phyloP scores from a whole-genome alignment of 2,113 vertebrate species.

The Salvelinus namaycush region DNA sequence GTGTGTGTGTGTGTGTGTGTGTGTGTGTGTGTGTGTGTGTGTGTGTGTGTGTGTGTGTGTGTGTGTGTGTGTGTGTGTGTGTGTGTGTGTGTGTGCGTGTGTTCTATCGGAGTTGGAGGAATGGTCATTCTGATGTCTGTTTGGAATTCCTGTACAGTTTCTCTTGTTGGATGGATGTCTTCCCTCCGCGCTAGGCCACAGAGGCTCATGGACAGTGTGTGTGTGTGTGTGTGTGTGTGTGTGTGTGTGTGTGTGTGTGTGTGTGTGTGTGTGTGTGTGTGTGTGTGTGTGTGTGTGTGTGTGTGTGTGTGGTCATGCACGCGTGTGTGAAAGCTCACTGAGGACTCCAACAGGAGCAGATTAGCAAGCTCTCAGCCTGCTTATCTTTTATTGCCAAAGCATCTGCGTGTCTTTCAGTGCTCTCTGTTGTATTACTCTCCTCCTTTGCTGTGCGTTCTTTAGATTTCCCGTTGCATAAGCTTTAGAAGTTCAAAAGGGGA shows the following conservation, averaged over 20 bases:
- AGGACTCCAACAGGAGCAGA: slow-evolving; percentile 12
- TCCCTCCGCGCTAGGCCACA: not conserved
- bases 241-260: not conserved
- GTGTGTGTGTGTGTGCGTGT: not conserved
- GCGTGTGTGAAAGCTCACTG: not conserved
- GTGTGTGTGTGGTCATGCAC: not conserved
- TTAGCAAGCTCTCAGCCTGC: not conserved
- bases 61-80: slow-evolving; percentile 1
- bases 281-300: not conserved
- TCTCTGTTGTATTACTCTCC: no score
- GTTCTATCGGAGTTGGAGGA: not conserved
- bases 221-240: not conserved
- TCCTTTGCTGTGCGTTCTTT: slow-evolving; percentile 20
- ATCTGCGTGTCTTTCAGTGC: not conserved
- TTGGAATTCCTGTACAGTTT: not conserved
- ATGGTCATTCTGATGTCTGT: slow-evolving; percentile 8
- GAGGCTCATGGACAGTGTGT: slow-evolving; percentile 5
- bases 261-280: no score
- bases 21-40: not conserved
- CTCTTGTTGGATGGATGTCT: slow-evolving; percentile 7
- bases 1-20: no score
- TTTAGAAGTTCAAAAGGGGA: no score
- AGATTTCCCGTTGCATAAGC: slow-evolving; percentile 29
- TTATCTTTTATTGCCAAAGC: slow-evolving; percentile 4
- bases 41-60: not conserved